Conservation (phyloP, 2,888 invertebrate species). For the Crematogaster levior region DNA sequence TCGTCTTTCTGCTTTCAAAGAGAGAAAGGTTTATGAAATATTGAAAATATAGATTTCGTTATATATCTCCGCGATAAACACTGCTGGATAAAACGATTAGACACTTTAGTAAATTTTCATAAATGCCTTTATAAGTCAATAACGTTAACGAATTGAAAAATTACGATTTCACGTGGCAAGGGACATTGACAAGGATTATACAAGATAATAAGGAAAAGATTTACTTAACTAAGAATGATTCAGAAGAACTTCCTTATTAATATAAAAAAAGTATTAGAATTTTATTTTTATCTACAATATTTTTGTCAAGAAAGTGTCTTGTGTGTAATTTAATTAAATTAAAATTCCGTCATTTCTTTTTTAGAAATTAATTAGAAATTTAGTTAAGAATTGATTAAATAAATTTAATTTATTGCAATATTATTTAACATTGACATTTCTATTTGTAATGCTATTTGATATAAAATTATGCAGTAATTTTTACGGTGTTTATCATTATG, state of each 20-base stretch:
- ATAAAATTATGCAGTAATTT: background rate
- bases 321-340: background rate
- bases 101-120: background rate
- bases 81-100: slow-evolving; percentile 37
- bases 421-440: background rate
- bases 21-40: background rate
- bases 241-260: background rate
- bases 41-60: slow-evolving; percentile 32
- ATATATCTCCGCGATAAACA: slow-evolving; percentile 6
- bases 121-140: slow-evolving; percentile 26
- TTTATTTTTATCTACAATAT: background rate
- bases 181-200: background rate
- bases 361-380: background rate
- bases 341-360: background rate
- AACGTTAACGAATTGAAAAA: background rate
- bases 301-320: background rate
- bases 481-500: slow-evolving; percentile 23
- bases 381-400: too few relatives aligned
- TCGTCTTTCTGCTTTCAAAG: slow-evolving; percentile 54
- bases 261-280: slow-evolving; percentile 5
- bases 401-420: slow-evolving; percentile 4
- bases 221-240: background rate
- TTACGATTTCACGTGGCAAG: background rate
- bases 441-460: background rate
- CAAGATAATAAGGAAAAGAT: slow-evolving; percentile 9